These are phyloP conservation scores for Onychomys arenicola DNA, from an alignment of 2,797 vertebrate genomes.

Conservation along the genomic window DNA sequence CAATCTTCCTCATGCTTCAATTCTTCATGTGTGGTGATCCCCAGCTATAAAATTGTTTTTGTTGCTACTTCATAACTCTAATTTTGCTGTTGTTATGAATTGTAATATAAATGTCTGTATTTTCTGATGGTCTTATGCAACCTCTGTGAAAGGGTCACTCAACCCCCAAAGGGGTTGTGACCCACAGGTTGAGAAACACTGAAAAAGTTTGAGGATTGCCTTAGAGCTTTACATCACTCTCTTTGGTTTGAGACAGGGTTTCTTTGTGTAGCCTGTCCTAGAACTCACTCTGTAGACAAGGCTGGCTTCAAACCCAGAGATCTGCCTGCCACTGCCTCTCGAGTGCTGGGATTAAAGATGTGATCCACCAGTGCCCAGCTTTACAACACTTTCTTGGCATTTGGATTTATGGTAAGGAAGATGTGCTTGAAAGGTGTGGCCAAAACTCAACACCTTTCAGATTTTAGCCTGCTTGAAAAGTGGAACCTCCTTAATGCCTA, in stretches of 20 bases:
- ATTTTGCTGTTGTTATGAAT: neutral
- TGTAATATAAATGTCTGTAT: neutral
- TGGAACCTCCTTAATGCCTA: neutral
- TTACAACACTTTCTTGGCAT: neutral
- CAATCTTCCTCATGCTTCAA: neutral
- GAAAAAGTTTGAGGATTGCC: neutral
- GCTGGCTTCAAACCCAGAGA: neutral
- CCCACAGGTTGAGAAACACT: neutral
- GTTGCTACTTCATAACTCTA: neutral
- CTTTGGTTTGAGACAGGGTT: neutral
- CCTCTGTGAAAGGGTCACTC: neutral
- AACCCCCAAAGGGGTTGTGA: neutral
- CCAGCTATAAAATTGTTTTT: neutral
- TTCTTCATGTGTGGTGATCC: neutral
- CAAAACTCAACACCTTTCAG: neutral
- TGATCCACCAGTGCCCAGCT: neutral
- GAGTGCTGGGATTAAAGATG: neutral
- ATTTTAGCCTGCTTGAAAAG: conserved; percentile 45
- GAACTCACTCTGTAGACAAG: neutral
- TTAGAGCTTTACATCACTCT: neutral
- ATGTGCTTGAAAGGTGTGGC: neutral
- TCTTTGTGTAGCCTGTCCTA: neutral
- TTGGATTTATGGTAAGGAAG: neutral
- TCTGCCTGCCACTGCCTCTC: neutral
- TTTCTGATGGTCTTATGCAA: neutral